These are phyloP conservation scores for Danaus chrysippus DNA, from an alignment of 2,888 invertebrate genomes.

Conservation along the genomic window DNA sequence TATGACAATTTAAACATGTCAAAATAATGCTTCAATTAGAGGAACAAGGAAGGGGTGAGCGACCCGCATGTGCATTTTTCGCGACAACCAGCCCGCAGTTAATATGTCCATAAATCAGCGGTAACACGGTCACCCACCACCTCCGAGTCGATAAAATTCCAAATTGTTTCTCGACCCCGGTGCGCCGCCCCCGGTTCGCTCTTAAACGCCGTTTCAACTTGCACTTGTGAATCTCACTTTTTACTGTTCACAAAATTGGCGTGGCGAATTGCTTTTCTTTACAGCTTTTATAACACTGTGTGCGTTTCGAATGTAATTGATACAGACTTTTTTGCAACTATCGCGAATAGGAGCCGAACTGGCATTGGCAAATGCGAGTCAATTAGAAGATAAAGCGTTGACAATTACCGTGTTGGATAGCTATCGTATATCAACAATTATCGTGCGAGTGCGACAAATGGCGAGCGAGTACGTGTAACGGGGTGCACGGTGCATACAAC, in stretches of 20 bases:
- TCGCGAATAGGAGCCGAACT: conserved; percentile 60
- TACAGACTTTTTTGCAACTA: conserved; percentile 55
- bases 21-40: conserved; percentile 8
- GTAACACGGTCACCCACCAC: conserved; percentile 55
- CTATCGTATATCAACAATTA: conserved; percentile 79
- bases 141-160: conserved; percentile 72
- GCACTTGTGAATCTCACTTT: conserved; percentile 79
- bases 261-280: conserved; percentile 70
- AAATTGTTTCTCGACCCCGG: conserved; percentile 78
- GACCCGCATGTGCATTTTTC: conserved; percentile 60
- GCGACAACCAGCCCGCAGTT: conserved; percentile 60
- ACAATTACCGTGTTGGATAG: conserved; percentile 76
- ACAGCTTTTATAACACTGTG: conserved; percentile 41
- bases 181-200: conserved; percentile 76
- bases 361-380: conserved; percentile 78
- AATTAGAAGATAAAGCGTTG: conserved; percentile 80
- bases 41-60: conserved; percentile 13
- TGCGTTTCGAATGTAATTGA: conserved; percentile 39
- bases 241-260: conserved; percentile 76
- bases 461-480: conserved; percentile 42
- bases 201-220: conserved; percentile 78
- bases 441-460: conserved; percentile 76
- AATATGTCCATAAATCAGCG: conserved; percentile 74
- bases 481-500: conserved; percentile 25
- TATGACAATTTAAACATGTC: background rate